Conservation (phyloP, 2,797 vertebrate genomes). For the Argyrosomus regius region DNA sequence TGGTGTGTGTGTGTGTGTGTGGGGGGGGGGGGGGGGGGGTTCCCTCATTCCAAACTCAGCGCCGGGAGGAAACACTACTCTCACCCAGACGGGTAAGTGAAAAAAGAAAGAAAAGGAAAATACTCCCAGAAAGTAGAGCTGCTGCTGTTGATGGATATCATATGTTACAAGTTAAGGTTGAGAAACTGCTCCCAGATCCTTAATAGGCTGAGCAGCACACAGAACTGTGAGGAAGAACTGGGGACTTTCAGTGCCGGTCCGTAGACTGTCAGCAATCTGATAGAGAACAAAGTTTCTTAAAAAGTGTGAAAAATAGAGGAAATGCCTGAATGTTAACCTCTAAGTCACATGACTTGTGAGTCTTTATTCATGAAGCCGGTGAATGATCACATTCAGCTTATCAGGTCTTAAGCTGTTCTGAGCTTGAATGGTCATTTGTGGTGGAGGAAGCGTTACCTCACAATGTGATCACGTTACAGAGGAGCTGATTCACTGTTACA, state of each 20-base stretch:
- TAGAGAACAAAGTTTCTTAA: not conserved
- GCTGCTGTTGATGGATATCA: slow-evolving; percentile 84
- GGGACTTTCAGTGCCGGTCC: slow-evolving; percentile 19
- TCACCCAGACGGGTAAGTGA: slow-evolving; percentile 91
- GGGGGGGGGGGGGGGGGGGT: slow-evolving; percentile 49
- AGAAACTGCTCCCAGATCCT: slow-evolving; percentile 85
- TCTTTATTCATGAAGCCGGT: not conserved
- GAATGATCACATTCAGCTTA: slow-evolving; percentile 5
- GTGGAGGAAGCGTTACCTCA: slow-evolving; percentile 42
- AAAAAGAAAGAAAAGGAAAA: slow-evolving; percentile 62
- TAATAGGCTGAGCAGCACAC: slow-evolving; percentile 62
- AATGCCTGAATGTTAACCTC: slow-evolving; percentile 18
- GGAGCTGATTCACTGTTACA: slow-evolving; percentile 68
- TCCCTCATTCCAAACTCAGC: slow-evolving; percentile 77
- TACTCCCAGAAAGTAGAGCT: slow-evolving; percentile 59
- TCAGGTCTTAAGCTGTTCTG: not conserved
- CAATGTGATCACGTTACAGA: slow-evolving; percentile 42
- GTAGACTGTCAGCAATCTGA: slow-evolving; percentile 15
- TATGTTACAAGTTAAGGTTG: slow-evolving; percentile 84
- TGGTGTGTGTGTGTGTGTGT: too few species aligned
- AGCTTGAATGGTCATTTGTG: slow-evolving; percentile 39
- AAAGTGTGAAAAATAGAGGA: slow-evolving; percentile 23
- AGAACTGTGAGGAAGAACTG: slow-evolving; percentile 35
- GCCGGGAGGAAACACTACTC: slow-evolving; percentile 85
- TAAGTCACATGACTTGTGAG: slow-evolving; percentile 9